These are phyloP conservation scores for Eudemis profundana DNA, from an alignment of 2,888 invertebrate genomes.

Conservation along the genomic window DNA sequence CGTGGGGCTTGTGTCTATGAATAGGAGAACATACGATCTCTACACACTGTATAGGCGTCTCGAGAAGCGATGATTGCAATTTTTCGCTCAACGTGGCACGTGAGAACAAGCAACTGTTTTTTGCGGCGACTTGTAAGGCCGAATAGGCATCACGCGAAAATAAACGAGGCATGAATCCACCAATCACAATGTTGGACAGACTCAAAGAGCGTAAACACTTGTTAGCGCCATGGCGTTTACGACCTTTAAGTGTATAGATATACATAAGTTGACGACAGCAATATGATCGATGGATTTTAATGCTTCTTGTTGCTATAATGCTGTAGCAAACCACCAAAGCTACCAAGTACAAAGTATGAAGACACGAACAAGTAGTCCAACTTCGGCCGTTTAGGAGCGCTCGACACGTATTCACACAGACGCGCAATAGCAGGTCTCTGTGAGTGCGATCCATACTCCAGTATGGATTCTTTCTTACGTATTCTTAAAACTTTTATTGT, in stretches of 20 bases:
- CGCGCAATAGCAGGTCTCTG: too few species aligned
- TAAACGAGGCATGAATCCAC: not conserved
- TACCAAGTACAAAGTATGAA: too few species aligned
- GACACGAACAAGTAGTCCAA: too few species aligned
- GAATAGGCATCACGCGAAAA: not conserved
- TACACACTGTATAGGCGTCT: slow-evolving; percentile 16
- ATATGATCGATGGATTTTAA: not conserved
- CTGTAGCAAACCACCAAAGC: too few species aligned
- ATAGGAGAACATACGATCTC: slow-evolving; percentile 20
- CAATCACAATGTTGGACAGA: not conserved
- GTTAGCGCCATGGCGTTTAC: too few species aligned
- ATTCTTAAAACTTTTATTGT: too few species aligned
- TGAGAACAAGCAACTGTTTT: slow-evolving; percentile 1
- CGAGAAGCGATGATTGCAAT: not conserved
- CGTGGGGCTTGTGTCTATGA: slow-evolving; percentile 16
- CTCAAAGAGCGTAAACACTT: too few species aligned
- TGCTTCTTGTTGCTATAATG: not conserved
- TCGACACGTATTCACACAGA: too few species aligned
- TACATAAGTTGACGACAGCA: not conserved
- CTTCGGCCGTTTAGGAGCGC: too few species aligned
- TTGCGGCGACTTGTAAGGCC: not conserved
- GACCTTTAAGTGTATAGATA: too few species aligned
- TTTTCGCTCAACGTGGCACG: slow-evolving; percentile 7
- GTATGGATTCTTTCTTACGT: too few species aligned
- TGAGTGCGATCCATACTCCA: too few species aligned